These are phyloP conservation scores for Falcunculus frontatus DNA, from an alignment of 2,113 vertebrate species.

Conservation along the genomic window DNA sequence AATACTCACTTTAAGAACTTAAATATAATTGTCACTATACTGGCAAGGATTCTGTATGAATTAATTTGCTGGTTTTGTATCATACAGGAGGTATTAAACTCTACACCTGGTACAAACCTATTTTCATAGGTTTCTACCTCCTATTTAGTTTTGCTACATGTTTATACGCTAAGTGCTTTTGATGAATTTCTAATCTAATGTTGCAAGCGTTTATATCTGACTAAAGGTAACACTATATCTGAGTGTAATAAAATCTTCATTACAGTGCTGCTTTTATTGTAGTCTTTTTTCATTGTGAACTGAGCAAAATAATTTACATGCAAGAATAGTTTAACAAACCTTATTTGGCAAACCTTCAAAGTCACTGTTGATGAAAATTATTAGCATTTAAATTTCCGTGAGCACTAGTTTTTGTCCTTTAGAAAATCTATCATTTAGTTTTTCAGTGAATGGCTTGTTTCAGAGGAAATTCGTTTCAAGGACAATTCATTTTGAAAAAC, in stretches of 20 bases:
- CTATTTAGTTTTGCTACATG: neutral
- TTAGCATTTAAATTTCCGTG: neutral
- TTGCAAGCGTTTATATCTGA: neutral
- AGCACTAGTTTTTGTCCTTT: neutral
- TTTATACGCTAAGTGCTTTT: neutral
- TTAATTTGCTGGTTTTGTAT: neutral
- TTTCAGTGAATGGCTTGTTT: neutral
- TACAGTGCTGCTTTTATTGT: neutral
- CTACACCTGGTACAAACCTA: neutral
- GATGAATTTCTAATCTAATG: neutral
- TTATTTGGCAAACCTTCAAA: conserved; percentile 39
- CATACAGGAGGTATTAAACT: neutral
- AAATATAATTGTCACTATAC: neutral
- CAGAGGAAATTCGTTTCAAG: neutral
- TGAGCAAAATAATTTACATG: neutral
- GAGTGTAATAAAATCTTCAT: neutral
- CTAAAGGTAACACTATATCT: neutral
- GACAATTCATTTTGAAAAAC: neutral
- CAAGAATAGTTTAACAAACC: neutral
- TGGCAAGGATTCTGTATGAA: neutral
- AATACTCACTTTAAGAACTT: neutral
- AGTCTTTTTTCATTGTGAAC: neutral
- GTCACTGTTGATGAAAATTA: neutral
- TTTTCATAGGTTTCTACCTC: neutral
- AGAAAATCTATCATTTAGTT: neutral